Percentiles rank a stretch among this genome's conserved stretches.
Conservation (phyloP, 2,113 vertebrate species). For the Coregonus clupeaformis region DNA sequence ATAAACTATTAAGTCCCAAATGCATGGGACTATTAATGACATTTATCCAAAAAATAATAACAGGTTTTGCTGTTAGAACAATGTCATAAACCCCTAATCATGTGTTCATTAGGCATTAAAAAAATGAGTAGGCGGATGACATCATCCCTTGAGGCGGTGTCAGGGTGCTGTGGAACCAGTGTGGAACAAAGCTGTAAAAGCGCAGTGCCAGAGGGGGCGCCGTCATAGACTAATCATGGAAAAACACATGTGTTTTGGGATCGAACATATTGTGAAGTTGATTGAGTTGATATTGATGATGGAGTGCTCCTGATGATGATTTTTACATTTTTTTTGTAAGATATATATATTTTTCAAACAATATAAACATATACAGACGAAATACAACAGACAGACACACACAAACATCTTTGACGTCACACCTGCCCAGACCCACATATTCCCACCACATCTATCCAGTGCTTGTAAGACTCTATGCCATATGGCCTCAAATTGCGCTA, state of each 20-base stretch:
- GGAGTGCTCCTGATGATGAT: too few species aligned
- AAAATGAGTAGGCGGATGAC: slow-evolving; percentile 36
- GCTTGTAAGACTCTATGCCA: too few species aligned
- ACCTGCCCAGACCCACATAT: too few species aligned
- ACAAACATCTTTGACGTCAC: too few species aligned
- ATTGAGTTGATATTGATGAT: too few species aligned
- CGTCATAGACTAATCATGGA: slow-evolving; percentile 35
- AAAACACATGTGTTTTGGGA: slow-evolving; percentile 41
- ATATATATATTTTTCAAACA: too few species aligned
- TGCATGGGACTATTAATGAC: too few species aligned
- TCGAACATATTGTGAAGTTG: slow-evolving; percentile 3
- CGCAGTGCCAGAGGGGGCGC: slow-evolving; percentile 18
- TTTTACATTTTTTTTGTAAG: too few species aligned
- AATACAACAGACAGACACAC: too few species aligned
- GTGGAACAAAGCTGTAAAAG: slow-evolving; percentile 38
- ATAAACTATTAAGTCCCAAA: background rate
- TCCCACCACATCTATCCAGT: too few species aligned
- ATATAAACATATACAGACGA: too few species aligned
- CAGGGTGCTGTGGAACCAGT: slow-evolving; percentile 3
- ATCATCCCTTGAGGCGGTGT: slow-evolving; percentile 25
- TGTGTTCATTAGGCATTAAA: slow-evolving; percentile 37
- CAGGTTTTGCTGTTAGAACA: background rate
- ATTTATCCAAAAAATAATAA: background rate
- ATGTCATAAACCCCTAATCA: slow-evolving; percentile 6
- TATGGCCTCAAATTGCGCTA: too few species aligned